Conservation (phyloP, 2,113 vertebrate species). For the Pangasianodon hypophthalmus region DNA sequence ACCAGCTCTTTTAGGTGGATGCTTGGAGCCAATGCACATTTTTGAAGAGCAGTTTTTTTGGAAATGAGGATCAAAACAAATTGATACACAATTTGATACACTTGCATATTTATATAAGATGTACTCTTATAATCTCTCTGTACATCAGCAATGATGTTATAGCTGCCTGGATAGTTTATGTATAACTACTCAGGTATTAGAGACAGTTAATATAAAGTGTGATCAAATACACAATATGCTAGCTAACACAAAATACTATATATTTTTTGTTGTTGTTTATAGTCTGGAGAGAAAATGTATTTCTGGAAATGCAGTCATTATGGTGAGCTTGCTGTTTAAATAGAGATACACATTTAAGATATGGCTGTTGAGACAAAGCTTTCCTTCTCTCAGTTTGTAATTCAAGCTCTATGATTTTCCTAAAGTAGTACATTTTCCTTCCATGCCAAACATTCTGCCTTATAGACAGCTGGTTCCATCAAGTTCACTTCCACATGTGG, state of each 20-base stretch:
- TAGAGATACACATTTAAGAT: neutral
- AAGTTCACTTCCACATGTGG: neutral
- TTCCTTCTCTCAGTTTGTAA: neutral
- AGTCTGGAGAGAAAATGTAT: neutral
- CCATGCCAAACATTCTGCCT: neutral
- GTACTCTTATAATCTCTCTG: neutral
- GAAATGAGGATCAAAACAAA: too few species aligned
- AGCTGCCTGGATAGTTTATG: neutral
- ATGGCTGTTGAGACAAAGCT: neutral
- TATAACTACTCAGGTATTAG: neutral
- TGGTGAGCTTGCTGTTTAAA: neutral
- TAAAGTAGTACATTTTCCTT: neutral
- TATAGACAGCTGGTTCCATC: neutral
- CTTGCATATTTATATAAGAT: too few species aligned
- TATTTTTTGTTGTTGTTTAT: neutral
- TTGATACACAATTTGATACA: too few species aligned
- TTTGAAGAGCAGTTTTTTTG: too few species aligned
- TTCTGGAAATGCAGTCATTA: neutral
- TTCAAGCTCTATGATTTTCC: neutral
- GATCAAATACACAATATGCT: too few species aligned
- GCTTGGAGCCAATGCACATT: too few species aligned
- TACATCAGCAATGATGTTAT: neutral
- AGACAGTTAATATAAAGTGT: too few species aligned
- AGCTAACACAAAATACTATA: neutral
- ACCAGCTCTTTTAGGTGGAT: too few species aligned